Percentiles rank a stretch among this genome's conserved stretches.
Conservation (phyloP, 2,113 vertebrate species). For the Aspidoscelis tigris region DNA sequence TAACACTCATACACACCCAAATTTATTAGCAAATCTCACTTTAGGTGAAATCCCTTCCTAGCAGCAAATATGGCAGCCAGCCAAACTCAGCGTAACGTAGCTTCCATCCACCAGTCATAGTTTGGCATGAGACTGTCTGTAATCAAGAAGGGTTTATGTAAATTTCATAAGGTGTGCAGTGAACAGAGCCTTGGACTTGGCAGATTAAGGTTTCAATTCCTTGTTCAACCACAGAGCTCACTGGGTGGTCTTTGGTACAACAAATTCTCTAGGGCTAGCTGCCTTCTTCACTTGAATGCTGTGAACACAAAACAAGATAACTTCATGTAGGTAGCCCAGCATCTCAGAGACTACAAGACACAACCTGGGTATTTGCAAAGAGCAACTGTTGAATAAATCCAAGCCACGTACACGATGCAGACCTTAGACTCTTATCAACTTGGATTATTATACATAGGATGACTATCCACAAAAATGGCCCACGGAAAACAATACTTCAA, state of each 20-base stretch:
- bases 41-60: neutral
- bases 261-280: neutral
- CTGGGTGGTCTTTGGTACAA: neutral
- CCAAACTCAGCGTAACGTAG: neutral
- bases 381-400: neutral
- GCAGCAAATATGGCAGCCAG: neutral
- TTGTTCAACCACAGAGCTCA: neutral
- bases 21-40: neutral
- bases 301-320: neutral
- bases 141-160: neutral
- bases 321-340: neutral
- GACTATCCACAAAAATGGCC: too few species aligned
- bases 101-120: neutral
- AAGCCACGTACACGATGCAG: neutral
- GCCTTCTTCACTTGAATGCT: neutral
- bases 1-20: neutral
- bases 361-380: neutral
- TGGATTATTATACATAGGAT: neutral
- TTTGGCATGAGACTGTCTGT: neutral
- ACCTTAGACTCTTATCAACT: neutral
- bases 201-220: neutral
- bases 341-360: too few species aligned
- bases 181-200: neutral
- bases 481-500: neutral
- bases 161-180: neutral